These are phyloP conservation scores for Lophius piscatorius DNA, from an alignment of 2,113 vertebrate genomes.

Conservation along the genomic window DNA sequence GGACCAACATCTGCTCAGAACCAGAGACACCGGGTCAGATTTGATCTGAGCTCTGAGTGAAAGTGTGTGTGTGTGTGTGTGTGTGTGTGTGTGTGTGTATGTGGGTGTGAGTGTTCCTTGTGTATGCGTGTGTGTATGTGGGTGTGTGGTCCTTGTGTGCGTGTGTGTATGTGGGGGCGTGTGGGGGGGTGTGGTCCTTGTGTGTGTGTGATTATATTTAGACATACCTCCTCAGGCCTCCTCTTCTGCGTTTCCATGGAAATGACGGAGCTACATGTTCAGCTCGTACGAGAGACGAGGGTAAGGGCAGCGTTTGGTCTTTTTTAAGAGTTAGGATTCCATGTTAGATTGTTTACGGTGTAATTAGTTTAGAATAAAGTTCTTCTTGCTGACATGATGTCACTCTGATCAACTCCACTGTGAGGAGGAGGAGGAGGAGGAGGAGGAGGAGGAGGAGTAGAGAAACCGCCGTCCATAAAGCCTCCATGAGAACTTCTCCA, in stretches of 20 bases:
- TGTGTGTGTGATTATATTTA: conserved; percentile 62
- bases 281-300: conserved; percentile 63
- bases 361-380: too few relatives aligned
- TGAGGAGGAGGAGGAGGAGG: too few relatives aligned
- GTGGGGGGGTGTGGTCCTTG: neutral
- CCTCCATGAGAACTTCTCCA: too few relatives aligned
- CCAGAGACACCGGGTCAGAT: conserved; percentile 5
- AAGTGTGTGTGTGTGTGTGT: neutral
- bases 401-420: too few relatives aligned
- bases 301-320: conserved; percentile 52
- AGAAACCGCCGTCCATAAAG: too few relatives aligned
- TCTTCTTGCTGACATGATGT: too few relatives aligned
- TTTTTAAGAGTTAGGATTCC: conserved; percentile 1
- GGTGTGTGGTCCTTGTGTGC: conserved; percentile 6
- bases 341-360: conserved; percentile 20
- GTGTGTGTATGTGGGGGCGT: conserved; percentile 1
- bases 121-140: conserved; percentile 17
- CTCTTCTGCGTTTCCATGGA: conserved; percentile 71
- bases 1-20: too few relatives aligned
- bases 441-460: too few relatives aligned
- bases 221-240: conserved; percentile 61
- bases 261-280: conserved; percentile 70
- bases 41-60: neutral
- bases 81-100: conserved; percentile 4
- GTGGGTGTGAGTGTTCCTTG: neutral